These are phyloP conservation scores for Scophthalmus maximus DNA, from an alignment of 2,113 vertebrate genomes.

Conservation along the genomic window DNA sequence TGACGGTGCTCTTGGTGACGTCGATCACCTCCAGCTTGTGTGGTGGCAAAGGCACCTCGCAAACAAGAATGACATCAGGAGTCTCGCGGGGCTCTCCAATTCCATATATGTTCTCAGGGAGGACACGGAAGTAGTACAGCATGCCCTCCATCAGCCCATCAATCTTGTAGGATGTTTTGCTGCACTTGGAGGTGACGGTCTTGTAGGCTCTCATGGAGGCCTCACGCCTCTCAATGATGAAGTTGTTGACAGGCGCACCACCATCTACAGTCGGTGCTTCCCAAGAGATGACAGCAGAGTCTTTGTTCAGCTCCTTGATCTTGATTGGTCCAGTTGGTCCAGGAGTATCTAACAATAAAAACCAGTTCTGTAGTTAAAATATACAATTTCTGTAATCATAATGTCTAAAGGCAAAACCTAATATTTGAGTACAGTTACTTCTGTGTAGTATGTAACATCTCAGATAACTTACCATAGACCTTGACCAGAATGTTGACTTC, in stretches of 20 bases:
- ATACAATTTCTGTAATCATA: background rate
- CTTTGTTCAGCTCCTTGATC: slow-evolving; percentile 92
- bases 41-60: slow-evolving; percentile 92
- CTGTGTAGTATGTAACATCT: background rate
- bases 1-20: slow-evolving; percentile 91
- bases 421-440: background rate
- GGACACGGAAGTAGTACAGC: slow-evolving; percentile 96
- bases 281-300: slow-evolving; percentile 93
- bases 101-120: slow-evolving; percentile 98
- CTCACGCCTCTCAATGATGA: slow-evolving; percentile 95
- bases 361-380: background rate
- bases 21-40: slow-evolving; percentile 92
- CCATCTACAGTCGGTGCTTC: slow-evolving; percentile 94
- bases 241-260: slow-evolving; percentile 96
- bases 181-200: slow-evolving; percentile 95
- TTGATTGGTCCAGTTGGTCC: slow-evolving; percentile 91
- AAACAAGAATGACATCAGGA: slow-evolving; percentile 89
- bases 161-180: slow-evolving; percentile 93
- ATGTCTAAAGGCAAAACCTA: background rate
- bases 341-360: slow-evolving; percentile 88
- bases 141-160: slow-evolving; percentile 92
- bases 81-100: slow-evolving; percentile 94
- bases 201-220: slow-evolving; percentile 98
- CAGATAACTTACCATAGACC: slow-evolving; percentile 95
- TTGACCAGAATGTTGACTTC: slow-evolving; percentile 94